Conservation (phyloP, 2,113 vertebrate genomes). For the Pao palembangensis region DNA sequence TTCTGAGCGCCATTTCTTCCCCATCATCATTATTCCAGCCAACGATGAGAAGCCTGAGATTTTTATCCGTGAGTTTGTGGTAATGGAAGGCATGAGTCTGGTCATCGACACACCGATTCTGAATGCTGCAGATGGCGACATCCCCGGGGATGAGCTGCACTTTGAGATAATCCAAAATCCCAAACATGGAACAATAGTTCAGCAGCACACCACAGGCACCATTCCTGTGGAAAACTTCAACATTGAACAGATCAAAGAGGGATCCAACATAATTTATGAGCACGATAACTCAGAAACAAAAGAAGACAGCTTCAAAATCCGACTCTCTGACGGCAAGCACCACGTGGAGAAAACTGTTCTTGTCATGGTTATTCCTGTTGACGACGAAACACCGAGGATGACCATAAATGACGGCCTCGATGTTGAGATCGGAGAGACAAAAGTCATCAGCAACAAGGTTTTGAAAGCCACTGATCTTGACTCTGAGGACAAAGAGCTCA, state of each 20-base stretch:
- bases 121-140: slow-evolving; percentile 83
- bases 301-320: slow-evolving; percentile 85
- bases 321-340: slow-evolving; percentile 86
- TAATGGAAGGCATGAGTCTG: slow-evolving; percentile 96
- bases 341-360: slow-evolving; percentile 75
- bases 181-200: slow-evolving; percentile 83
- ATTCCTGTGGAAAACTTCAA: slow-evolving; percentile 80
- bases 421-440: slow-evolving; percentile 87
- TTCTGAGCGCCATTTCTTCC: slow-evolving; percentile 85
- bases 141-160: slow-evolving; percentile 80
- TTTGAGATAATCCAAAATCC: slow-evolving; percentile 85
- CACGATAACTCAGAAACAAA: slow-evolving; percentile 93
- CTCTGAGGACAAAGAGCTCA: slow-evolving; percentile 86
- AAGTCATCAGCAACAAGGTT: slow-evolving; percentile 80
- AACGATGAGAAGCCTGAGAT: slow-evolving; percentile 93
- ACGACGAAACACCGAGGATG: slow-evolving; percentile 94
- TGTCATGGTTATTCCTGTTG: slow-evolving; percentile 86
- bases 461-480: slow-evolving; percentile 93
- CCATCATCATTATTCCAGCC: slow-evolving; percentile 82
- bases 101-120: slow-evolving; percentile 88
- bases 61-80: slow-evolving; percentile 86
- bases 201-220: slow-evolving; percentile 84
- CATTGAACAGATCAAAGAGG: slow-evolving; percentile 86
- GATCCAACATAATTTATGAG: slow-evolving; percentile 89
- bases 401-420: slow-evolving; percentile 92